phyloP scores from a whole-genome alignment of 1,140 invertebrate genomes.

The Laupala kohalensis region DNA sequence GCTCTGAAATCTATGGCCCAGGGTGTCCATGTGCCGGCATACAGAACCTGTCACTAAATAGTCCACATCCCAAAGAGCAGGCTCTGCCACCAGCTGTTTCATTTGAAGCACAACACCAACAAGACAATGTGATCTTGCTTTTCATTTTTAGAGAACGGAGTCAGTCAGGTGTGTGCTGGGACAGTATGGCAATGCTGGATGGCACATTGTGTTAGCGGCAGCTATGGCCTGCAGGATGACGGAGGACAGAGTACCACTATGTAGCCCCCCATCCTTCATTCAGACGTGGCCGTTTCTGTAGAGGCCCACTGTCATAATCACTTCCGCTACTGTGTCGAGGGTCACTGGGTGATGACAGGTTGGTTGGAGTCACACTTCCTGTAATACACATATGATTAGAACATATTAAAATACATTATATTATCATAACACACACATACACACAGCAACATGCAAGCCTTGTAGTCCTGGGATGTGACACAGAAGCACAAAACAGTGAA shows the following conservation, averaged over 20 bases:
- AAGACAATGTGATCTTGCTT: neutral
- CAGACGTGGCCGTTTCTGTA: slow-evolving; percentile 68
- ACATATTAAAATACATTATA: neutral
- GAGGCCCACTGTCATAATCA: slow-evolving; percentile 68
- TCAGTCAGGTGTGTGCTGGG: neutral
- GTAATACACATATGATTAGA: slow-evolving; percentile 14
- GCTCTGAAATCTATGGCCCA: neutral
- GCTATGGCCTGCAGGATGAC: neutral
- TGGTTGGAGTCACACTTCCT: slow-evolving; percentile 63
- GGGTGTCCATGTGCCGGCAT: neutral
- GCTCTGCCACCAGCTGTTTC: neutral
- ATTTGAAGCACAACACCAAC: neutral
- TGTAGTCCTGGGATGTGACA: neutral
- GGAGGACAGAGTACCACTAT: slow-evolving; percentile 32
- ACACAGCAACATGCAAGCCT: neutral
- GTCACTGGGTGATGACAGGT: slow-evolving; percentile 52
- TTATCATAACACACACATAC: neutral
- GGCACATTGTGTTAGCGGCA: neutral
- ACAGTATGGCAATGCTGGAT: neutral
- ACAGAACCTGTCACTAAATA: neutral
- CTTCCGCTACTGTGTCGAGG: slow-evolving; percentile 36
- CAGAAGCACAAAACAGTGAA: neutral
- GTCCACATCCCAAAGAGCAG: neutral
- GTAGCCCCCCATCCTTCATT: slow-evolving; percentile 76
- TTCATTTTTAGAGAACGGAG: neutral